Base-by-base conservation (phyloP, 2,113 vertebrate species). In the Ciconia maguari region DNA sequence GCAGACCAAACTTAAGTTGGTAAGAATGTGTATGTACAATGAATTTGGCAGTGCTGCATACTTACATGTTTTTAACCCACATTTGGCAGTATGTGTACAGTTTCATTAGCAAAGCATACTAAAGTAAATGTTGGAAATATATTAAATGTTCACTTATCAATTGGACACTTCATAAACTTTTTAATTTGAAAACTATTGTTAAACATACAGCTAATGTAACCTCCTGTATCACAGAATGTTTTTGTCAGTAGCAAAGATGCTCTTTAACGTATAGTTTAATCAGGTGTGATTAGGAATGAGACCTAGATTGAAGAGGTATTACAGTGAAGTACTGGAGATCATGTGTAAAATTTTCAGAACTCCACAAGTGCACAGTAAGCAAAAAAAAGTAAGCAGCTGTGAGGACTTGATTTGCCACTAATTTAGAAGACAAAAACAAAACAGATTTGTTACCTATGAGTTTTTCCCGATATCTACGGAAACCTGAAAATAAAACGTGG, bases 401-500 rank as follows among this genome's bases (percentile, higher is more conserved):
- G 24, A 64, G 12, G 41, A 61, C n/a, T 79, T 61, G 29, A 78
- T 92, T 87, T 87, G 48, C 46, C 14, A 26, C 29, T 72, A 36
- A 27, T 49, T 49, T 72, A 52, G 24, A 78, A 79, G 30, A 69
- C 29, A 78, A 60, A 90, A 91, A 0, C 48, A 72, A 54, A 85
- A 5, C 12, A 32, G 7, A 54, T 71, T 46, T 38, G 4, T 89
- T 89, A 51, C 13, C 18, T 46, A 7, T 29, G 30, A 46, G 18
- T 48, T 70, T 83, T 89, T 36, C 20, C 20, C 5, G 6, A 1
- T 42, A 52, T 38, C 16, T 85, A 30, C 16, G 29, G 60, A 80
- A 95, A 80, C 66, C 38, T 83, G 46, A 95, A 94, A 95, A 93
- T 90, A 90, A 71, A 91, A 66, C 17, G 22, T n/a, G 21, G 13